These are phyloP conservation scores for Periparus ater DNA, from an alignment of 2,797 vertebrate genomes.

Conservation along the genomic window DNA sequence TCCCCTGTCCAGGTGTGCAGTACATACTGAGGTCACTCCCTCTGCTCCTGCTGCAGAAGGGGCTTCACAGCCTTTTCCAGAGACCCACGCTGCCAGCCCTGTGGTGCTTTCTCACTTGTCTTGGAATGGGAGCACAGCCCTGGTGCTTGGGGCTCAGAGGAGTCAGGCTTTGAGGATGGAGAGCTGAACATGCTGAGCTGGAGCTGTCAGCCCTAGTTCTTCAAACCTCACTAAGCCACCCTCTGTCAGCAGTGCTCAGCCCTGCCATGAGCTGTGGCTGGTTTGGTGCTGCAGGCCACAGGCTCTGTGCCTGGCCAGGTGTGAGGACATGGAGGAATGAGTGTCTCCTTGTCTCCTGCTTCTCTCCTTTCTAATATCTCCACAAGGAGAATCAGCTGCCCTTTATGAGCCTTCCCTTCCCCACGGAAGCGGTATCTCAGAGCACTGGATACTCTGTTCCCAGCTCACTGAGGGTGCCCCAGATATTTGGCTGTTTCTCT, in stretches of 20 bases:
- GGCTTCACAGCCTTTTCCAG: background rate
- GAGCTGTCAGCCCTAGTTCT: background rate
- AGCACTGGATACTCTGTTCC: fast-evolving
- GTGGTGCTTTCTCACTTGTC: background rate
- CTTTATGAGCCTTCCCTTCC: background rate
- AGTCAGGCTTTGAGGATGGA: background rate
- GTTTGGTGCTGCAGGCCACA: background rate
- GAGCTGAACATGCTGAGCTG: background rate
- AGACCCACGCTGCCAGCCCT: background rate
- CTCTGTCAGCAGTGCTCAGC: background rate
- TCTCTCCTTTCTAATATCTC: background rate
- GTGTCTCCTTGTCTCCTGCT: background rate
- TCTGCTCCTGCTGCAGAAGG: background rate
- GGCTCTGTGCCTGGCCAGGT: background rate
- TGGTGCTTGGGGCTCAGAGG: fast-evolving
- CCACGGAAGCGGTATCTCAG: fast-evolving
- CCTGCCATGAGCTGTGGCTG: background rate
- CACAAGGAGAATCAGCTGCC: background rate
- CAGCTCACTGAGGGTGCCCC: background rate
- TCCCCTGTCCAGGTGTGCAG: background rate
- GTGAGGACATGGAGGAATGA: background rate
- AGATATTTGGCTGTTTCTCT: background rate
- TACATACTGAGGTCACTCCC: background rate
- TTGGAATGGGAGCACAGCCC: background rate
- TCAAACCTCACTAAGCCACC: background rate